Evolutionary conservation across 1,140 invertebrate genomes (phyloP), one percentile per base, ranked within the genome.

Genomic region (Pachyrhynchus sulphureomaculatus): DNA sequence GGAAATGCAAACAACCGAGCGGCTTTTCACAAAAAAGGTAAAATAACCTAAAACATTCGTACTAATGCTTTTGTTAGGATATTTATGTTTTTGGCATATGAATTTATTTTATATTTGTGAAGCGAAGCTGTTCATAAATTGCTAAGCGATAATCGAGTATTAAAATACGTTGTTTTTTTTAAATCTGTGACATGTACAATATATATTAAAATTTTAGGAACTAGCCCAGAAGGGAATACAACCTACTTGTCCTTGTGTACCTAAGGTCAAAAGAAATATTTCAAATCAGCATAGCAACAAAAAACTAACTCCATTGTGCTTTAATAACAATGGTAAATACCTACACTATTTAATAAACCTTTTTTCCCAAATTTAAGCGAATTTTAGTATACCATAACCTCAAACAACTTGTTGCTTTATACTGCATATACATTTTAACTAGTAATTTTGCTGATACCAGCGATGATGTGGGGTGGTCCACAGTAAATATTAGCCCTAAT

Each of bases 201-300:
- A n/a, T n/a, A n/a, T n/a, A n/a, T n/a, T n/a, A n/a, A n/a, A n/a
- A 24, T 56, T 62, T 53, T 64, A 64, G 60, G 61, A 64, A 54
- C 41, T 66, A n/a, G 65, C 65, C 20, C 34, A 55, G 18, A 55
- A 47, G 15, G 62, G 47, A 48, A 54, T 10, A 47, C 32, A 47
- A 21, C 62, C 49, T 13, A 21, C 34, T 6, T 66, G 64, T 24
- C 64, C 64, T 18, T 33, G 15, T 21, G 53, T 57, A n/a, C 64
- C 64, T 18, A 66, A 66, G 57, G 10, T 58, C 6, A 49, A 47
- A 24, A 56, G 52, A 44, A 52, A 26, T 54, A 9, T 52, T 29
- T 29, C 33, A 12, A 9, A 5, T 37, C 42, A 17, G 20, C n/a
- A 53, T 12, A 36, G 39, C 17, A 41, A 32, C 15, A 56, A 58